Percentiles rank a stretch among this genome's conserved stretches.
Evolutionary conservation across 2,888 invertebrate species (phyloP).

Genomic region (Tachina lurida): DNA sequence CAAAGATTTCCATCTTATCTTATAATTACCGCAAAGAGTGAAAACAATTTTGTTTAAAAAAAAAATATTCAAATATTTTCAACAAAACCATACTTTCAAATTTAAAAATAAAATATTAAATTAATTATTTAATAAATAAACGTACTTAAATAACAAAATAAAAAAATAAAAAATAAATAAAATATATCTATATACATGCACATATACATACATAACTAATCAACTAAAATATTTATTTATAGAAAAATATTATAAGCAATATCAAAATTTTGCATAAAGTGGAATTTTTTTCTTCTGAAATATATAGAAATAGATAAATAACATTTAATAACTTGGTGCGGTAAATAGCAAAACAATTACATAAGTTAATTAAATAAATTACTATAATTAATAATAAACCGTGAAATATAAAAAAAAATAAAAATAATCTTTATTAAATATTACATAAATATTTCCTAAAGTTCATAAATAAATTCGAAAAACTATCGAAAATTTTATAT

Average conservation of each 20-base stretch:
- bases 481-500: neutral
- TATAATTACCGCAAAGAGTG: neutral
- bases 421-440: neutral
- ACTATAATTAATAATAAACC: neutral
- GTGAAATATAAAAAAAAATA: neutral
- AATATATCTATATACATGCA: too few species aligned
- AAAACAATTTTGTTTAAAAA: neutral
- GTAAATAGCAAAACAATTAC: neutral
- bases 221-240: too few species aligned
- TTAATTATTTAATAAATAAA: neutral
- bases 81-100: neutral
- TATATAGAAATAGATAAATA: too few species aligned
- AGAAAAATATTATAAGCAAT: neutral
- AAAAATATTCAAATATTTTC: neutral
- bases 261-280: neutral
- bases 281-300: neutral
- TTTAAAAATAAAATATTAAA: neutral
- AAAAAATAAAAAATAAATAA: neutral
- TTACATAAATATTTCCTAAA: neutral
- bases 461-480: neutral
- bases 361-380: neutral
- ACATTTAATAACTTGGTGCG: neutral
- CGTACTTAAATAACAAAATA: neutral
- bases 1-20: neutral
- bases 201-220: too few species aligned